These are phyloP conservation scores for Falcaria lacertinaria DNA, from an alignment of 2,888 invertebrate genomes.

Conservation along the genomic window DNA sequence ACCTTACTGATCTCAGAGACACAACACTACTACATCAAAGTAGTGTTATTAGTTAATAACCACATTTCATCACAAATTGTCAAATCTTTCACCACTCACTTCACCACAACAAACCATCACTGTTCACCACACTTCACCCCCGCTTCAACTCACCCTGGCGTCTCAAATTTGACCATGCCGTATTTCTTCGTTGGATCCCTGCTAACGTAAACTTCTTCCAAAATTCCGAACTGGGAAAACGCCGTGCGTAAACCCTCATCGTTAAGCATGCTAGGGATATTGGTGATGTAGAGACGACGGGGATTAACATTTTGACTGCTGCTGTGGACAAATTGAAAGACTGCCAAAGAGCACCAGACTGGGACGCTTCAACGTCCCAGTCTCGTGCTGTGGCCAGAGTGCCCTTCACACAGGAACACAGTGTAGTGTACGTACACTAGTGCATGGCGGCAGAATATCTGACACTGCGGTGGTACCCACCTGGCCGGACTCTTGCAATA, in stretches of 20 bases:
- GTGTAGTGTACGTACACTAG: too few species aligned
- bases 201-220: conserved; percentile 31
- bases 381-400: too few species aligned
- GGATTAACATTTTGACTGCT: conserved; percentile 41
- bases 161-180: conserved; percentile 46
- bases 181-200: conserved; percentile 43
- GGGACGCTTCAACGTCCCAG: too few species aligned
- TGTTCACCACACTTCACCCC: too few species aligned
- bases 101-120: too few species aligned
- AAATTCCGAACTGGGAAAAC: conserved; percentile 49
- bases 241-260: conserved; percentile 44
- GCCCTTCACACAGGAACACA: too few species aligned
- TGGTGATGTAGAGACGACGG: conserved; percentile 50
- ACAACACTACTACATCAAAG: not conserved
- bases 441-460: too few species aligned
- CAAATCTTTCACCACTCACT: not conserved
- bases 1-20: too few species aligned
- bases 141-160: conserved; percentile 45
- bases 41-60: too few species aligned
- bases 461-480: too few species aligned
- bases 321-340: conserved; percentile 16
- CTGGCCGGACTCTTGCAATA: too few species aligned
- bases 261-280: conserved; percentile 46
- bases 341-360: not conserved
- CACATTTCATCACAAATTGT: not conserved